These are phyloP conservation scores for Anomalospiza imberbis DNA, from an alignment of 2,797 vertebrate species.

Conservation along the genomic window DNA sequence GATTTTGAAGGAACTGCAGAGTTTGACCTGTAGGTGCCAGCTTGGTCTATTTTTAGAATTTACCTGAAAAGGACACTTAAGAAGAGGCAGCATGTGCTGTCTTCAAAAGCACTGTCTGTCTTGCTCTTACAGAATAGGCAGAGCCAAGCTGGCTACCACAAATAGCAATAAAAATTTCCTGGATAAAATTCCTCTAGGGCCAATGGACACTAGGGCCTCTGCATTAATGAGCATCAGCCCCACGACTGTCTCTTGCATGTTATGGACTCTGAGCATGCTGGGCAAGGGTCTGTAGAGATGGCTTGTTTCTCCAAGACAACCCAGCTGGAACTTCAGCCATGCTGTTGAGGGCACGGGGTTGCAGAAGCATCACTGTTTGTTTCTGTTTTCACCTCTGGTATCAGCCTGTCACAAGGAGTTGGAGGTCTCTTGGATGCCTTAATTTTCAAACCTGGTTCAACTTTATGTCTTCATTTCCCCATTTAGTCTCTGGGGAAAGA, in stretches of 20 bases:
- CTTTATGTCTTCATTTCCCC: background rate
- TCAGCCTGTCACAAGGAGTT: background rate
- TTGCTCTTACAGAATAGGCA: background rate
- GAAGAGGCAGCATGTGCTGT: background rate
- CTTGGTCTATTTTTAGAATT: background rate
- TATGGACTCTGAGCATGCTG: accelerated
- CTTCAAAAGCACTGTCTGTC: background rate
- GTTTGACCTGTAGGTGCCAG: constrained; percentile 24
- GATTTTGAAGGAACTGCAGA: background rate
- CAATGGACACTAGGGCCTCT: background rate
- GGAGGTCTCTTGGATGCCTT: background rate
- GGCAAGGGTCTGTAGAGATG: background rate
- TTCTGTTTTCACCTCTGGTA: background rate
- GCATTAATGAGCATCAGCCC: background rate
- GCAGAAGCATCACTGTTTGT: background rate
- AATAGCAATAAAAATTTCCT: background rate
- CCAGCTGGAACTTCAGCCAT: background rate
- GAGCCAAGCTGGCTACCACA: background rate
- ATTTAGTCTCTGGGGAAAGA: background rate
- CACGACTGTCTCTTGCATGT: background rate
- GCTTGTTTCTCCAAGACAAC: background rate
- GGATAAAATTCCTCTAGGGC: background rate
- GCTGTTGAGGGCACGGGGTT: background rate
- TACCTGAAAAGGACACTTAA: background rate
- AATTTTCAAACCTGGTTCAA: background rate